phyloP scores from a whole-genome alignment of 2,797 vertebrate species.

The Sebastes umbrosus region DNA sequence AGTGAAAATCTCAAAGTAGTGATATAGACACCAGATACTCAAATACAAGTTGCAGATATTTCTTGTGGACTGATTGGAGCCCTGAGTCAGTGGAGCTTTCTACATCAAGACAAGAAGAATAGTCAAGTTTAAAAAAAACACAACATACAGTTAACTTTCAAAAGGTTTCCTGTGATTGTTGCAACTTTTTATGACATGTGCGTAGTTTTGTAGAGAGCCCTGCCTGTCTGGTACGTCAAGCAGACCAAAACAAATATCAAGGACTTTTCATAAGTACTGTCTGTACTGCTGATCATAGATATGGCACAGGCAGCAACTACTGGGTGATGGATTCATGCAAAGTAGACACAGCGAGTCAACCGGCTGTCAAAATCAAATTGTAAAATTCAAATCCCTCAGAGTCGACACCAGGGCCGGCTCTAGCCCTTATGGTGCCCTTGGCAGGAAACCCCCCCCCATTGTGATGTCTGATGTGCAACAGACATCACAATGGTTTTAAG shows the following conservation, averaged over 20 bases:
- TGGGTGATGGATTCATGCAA: background rate
- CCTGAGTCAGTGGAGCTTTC: background rate
- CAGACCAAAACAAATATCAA: background rate
- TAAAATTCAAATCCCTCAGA: background rate
- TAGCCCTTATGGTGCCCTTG: no score
- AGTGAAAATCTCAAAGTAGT: background rate
- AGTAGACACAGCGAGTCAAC: background rate
- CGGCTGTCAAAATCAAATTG: background rate
- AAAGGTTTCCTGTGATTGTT: conserved; percentile 43
- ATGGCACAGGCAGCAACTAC: background rate
- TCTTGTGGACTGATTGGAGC: background rate
- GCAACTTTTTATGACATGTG: background rate
- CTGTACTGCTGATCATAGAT: conserved; percentile 4
- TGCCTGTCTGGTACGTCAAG: background rate
- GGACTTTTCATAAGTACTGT: background rate
- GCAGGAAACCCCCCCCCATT: no score
- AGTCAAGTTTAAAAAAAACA: background rate
- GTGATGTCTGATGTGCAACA: no score
- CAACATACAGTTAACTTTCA: background rate
- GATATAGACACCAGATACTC: background rate
- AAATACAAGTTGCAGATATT: background rate
- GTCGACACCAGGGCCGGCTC: background rate
- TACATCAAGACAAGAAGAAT: background rate
- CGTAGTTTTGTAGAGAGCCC: background rate
- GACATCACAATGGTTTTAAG: no score